Evolutionary conservation across 2,113 vertebrate species (phyloP), one percentile per base, ranked within the genome.

Genomic region (Mesocricetus auratus): DNA sequence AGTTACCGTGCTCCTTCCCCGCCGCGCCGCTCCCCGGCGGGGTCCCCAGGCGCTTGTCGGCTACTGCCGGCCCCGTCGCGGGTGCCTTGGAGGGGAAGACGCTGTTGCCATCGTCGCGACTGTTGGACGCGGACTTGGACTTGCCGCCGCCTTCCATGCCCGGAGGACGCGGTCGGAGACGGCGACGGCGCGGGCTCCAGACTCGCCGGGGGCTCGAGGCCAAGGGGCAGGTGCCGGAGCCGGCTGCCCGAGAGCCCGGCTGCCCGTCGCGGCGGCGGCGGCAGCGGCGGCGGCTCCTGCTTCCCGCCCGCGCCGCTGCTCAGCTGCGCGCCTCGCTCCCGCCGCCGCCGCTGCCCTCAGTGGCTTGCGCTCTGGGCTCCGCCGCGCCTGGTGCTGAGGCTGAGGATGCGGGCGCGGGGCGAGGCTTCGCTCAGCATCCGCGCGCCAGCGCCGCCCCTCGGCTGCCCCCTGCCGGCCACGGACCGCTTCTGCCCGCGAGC

Each of bases 1-100:
- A 99, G 98, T 99, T 99, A 98, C 99, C 99, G 93, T 99, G 99
- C 95, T 99, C 99, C 98, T 99, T 99, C 68, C 86, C 97, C 86
- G 92, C 95, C 96, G 58, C 95, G 90, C 96, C 95, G 69, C 95
- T 82, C 86, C 97, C 98, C 95, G 98, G 93, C 47, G 98, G 98
- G 94, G 98, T 98, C 96, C 98, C 98, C 96, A 95, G 97, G 83
- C 95, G 97, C 97, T 98, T 98, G 33, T 98, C 98, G 77, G 95
- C 95, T 77, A 42, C 93, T 96, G 98, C 98, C 53, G 96, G 88
- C 89, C 97, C 93, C 94, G 97, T 97, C 94, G 98, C 92, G 90
- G 98, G 96, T 89, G 95, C 85, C 95, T 87, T 98, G 95, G 97
- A 88, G 68, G 98, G 97, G 95, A 98, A 98, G 68, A 97, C 97